Conservation (phyloP, 2,113 vertebrate species). For the Probosciger aterrimus region DNA sequence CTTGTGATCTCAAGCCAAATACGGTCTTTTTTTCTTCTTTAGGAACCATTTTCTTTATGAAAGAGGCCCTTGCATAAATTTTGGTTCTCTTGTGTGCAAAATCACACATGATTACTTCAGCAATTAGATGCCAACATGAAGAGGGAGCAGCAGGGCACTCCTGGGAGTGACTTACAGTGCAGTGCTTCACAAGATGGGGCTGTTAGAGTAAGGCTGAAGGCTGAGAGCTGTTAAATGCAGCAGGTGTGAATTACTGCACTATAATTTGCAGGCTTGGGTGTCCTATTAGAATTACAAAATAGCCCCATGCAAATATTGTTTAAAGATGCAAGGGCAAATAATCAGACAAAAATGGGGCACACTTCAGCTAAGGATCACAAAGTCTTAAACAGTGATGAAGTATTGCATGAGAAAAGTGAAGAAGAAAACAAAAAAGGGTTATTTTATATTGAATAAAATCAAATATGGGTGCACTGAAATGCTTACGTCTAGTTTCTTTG, state of each 20-base stretch:
- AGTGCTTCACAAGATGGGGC: background rate
- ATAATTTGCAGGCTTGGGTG: background rate
- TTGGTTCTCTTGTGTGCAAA: background rate
- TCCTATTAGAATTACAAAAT: background rate
- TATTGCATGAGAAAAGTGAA: background rate
- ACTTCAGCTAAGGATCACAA: background rate
- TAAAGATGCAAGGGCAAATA: background rate
- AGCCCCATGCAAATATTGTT: background rate
- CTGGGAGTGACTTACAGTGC: background rate
- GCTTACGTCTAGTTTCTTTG: background rate
- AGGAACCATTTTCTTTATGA: background rate
- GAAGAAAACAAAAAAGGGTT: accelerated
- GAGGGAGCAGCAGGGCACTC: background rate
- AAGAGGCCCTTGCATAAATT: background rate
- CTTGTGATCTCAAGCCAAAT: background rate
- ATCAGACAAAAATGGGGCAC: background rate
- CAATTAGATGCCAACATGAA: background rate
- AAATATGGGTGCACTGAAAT: background rate
- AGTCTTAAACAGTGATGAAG: background rate
- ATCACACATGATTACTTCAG: background rate
- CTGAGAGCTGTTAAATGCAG: background rate
- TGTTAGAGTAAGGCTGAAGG: background rate
- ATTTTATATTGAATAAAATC: background rate
- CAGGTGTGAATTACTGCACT: background rate
- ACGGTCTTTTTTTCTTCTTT: background rate